Percentiles rank a stretch among this genome's conserved stretches.
phyloP scores from a whole-genome alignment of 1,140 invertebrate species.

The Ceratoteleas bidentatus region DNA sequence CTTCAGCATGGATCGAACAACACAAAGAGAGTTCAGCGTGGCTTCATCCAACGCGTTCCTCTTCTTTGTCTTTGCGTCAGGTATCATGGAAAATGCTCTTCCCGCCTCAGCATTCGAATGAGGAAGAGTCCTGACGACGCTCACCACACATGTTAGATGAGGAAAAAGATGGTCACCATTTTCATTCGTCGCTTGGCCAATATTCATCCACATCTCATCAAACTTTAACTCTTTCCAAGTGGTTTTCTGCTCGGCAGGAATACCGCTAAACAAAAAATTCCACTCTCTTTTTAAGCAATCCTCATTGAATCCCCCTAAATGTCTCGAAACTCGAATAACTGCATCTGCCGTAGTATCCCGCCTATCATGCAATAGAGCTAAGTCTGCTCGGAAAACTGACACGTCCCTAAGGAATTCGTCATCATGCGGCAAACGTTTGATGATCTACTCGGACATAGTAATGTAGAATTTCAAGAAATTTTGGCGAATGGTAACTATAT shows the following conservation, averaged over 20 bases:
- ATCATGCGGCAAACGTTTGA: slow-evolving; percentile 4
- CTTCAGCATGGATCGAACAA: slow-evolving; percentile 33
- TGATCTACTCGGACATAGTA: not conserved
- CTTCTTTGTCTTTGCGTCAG: slow-evolving; percentile 21
- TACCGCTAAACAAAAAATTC: slow-evolving; percentile 12
- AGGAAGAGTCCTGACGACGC: slow-evolving; percentile 27
- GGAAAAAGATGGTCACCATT: not conserved
- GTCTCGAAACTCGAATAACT: not conserved
- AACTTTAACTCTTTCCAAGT: slow-evolving; percentile 10
- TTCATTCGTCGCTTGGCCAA: not conserved
- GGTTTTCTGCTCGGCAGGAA: slow-evolving; percentile 10
- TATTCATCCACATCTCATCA: slow-evolving; percentile 34
- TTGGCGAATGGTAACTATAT: slow-evolving; percentile 10
- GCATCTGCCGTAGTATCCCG: slow-evolving; percentile 7
- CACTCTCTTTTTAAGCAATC: slow-evolving; percentile 20
- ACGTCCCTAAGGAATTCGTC: slow-evolving; percentile 3
- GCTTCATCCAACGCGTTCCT: slow-evolving; percentile 2
- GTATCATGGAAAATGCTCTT: slow-evolving; percentile 30
- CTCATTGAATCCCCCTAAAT: slow-evolving; percentile 30
- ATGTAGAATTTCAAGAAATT: slow-evolving; percentile 21
- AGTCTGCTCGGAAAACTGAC: not conserved
- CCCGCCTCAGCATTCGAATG: slow-evolving; percentile 42
- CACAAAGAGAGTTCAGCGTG: slow-evolving; percentile 30
- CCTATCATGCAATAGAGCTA: slow-evolving; percentile 11
- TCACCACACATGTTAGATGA: slow-evolving; percentile 3